A percentile compares a stretch with the other conserved stretches of the same genome.
These are phyloP conservation scores for Macroglossus sobrinus DNA, from an alignment of 2,113 vertebrate genomes.

Conservation along the genomic window DNA sequence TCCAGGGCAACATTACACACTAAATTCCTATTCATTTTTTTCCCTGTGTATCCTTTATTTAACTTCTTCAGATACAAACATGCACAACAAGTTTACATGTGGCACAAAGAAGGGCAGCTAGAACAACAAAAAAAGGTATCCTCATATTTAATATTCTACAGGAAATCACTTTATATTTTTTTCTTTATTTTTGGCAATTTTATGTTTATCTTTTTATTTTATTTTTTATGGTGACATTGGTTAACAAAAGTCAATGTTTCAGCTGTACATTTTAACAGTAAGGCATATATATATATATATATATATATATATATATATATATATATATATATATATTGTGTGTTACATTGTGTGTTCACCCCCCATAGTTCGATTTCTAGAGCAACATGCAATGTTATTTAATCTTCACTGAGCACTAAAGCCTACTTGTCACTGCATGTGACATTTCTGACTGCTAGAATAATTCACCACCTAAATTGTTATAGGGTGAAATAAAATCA, in stretches of 20 bases:
- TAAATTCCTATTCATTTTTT: conserved; percentile 12
- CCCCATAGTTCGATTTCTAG: not conserved
- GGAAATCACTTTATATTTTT: not conserved
- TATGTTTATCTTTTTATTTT: too few species aligned
- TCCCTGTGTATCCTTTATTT: conserved; percentile 18
- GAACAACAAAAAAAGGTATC: not conserved
- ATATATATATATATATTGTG: too few species aligned
- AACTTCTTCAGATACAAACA: conserved; percentile 47
- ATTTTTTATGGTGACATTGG: too few species aligned
- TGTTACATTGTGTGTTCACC: too few species aligned
- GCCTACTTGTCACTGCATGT: not conserved
- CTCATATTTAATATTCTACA: not conserved
- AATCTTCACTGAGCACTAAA: not conserved
- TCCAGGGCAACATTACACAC: not conserved
- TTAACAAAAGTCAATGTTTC: too few species aligned
- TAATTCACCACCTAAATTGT: not conserved
- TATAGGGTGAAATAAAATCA: not conserved
- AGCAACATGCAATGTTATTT: not conserved
- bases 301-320: too few species aligned
- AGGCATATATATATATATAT: too few species aligned
- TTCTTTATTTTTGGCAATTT: too few species aligned
- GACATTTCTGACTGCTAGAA: not conserved
- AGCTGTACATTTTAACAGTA: too few species aligned
- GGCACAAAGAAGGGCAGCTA: conserved; percentile 20
- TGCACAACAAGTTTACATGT: not conserved